phyloP scores from a whole-genome alignment of 2,113 vertebrate genomes.

The Ranitomeya imitator region DNA sequence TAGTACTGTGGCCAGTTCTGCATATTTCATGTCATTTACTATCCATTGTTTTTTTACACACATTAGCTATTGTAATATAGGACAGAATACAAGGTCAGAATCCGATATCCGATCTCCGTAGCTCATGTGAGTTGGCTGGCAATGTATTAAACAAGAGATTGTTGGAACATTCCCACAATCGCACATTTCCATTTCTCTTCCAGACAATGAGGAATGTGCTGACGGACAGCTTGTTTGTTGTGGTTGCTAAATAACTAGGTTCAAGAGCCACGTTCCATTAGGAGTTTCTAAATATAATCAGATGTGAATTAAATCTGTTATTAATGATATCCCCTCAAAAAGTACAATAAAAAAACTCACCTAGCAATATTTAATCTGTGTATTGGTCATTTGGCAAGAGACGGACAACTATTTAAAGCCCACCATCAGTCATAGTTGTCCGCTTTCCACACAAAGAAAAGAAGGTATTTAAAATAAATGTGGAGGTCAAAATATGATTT shows the following conservation, averaged over 20 bases:
- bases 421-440: too few relatives aligned
- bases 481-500: too few relatives aligned
- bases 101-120: not conserved
- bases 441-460: too few relatives aligned
- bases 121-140: not conserved
- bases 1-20: not conserved
- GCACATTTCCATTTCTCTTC: slow-evolving; percentile 1
- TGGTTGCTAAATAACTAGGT: slow-evolving; percentile 14
- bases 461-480: too few relatives aligned
- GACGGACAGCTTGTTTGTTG: not conserved
- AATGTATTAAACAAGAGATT: not conserved
- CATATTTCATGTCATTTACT: not conserved
- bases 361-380: too few relatives aligned
- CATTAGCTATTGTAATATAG: not conserved
- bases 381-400: too few relatives aligned
- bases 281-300: not conserved
- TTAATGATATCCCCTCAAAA: not conserved
- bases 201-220: slow-evolving; percentile 28
- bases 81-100: not conserved
- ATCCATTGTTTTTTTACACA: not conserved
- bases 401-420: too few relatives aligned
- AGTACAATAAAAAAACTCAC: not conserved
- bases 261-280: not conserved
- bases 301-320: not conserved
- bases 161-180: slow-evolving; percentile 18